phyloP scores from a whole-genome alignment of 2,113 vertebrate genomes.

The Petrocephalus microphthalmus region DNA sequence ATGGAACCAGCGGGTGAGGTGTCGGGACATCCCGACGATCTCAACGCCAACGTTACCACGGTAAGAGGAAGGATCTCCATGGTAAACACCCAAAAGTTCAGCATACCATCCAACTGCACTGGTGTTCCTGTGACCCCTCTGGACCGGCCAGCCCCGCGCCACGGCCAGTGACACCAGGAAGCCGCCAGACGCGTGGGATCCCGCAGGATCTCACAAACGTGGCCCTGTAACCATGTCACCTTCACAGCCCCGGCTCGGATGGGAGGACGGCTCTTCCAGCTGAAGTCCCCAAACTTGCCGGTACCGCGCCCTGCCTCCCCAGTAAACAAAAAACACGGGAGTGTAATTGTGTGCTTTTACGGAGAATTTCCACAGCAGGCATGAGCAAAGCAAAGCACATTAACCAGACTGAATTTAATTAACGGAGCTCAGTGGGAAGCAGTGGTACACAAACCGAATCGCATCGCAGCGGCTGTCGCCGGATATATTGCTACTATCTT shows the following conservation, averaged over 20 bases:
- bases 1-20: background rate
- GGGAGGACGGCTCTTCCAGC: background rate
- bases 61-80: background rate
- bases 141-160: background rate
- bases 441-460: background rate
- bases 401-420: constrained; percentile 13
- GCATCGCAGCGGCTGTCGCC: background rate
- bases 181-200: background rate
- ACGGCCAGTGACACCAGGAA: background rate
- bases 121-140: background rate
- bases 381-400: background rate
- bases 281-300: background rate
- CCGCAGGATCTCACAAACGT: background rate
- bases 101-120: background rate
- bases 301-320: background rate
- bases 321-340: background rate
- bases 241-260: background rate
- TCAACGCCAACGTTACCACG: background rate
- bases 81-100: background rate
- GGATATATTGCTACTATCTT: background rate
- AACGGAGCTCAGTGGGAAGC: background rate
- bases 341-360: background rate
- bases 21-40: background rate
- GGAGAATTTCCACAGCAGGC: background rate
- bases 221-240: background rate